Conservation (phyloP, 2,888 invertebrate species). For the Campoletis raptor region DNA sequence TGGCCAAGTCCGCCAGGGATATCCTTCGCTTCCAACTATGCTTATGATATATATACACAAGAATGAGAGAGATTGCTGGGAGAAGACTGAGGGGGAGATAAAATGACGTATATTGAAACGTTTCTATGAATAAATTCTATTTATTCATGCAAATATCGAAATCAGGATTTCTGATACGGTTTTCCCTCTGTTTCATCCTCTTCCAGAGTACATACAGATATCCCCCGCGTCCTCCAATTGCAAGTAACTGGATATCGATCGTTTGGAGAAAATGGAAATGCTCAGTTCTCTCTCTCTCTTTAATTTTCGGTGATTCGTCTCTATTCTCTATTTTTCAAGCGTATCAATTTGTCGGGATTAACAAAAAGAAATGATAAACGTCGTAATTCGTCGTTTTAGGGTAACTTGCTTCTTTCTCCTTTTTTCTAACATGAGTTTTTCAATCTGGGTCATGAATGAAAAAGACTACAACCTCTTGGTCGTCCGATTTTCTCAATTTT, state of each 20-base stretch:
- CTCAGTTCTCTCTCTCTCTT: background rate
- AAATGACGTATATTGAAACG: conserved; percentile 17
- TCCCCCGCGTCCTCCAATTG: background rate
- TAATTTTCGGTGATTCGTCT: background rate
- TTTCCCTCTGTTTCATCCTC: conserved; percentile 15
- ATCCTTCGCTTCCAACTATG: conserved; percentile 16
- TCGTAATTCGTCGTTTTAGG: background rate
- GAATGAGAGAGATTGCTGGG: conserved; percentile 15
- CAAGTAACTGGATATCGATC: conserved; percentile 10
- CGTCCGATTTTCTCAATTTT: background rate
- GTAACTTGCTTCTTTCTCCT: background rate
- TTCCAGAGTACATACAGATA: conserved; percentile 13
- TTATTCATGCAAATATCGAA: conserved; percentile 47
- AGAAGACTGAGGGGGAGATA: background rate
- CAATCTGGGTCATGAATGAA: background rate
- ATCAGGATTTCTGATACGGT: conserved; percentile 14
- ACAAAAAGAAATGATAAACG: background rate
- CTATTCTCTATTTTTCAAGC: background rate
- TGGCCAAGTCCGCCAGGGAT: background rate
- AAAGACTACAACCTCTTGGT: background rate
- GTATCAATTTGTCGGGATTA: background rate
- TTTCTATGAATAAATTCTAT: conserved; percentile 44
- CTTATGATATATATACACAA: conserved; percentile 17
- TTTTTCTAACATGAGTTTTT: background rate
- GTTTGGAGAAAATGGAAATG: background rate